These are phyloP conservation scores for Leucoma salicis DNA, from an alignment of 2,888 invertebrate genomes.

Conservation along the genomic window DNA sequence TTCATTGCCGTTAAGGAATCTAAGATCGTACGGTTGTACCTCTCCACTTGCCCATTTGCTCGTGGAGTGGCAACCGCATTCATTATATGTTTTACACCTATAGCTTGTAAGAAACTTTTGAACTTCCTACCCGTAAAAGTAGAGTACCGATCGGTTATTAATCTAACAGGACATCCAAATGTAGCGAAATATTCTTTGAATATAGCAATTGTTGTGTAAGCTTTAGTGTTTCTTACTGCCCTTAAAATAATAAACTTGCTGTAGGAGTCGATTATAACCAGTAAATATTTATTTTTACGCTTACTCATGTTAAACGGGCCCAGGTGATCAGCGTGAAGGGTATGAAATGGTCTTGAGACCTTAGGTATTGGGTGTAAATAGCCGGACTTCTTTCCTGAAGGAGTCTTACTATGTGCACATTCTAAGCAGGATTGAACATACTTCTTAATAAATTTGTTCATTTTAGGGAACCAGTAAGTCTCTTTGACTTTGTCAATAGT, in stretches of 20 bases:
- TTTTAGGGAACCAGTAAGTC: conserved; percentile 11
- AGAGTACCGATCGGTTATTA: conserved; percentile 8
- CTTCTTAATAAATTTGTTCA: conserved; percentile 6
- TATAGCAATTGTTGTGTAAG: neutral
- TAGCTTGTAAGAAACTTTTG: neutral
- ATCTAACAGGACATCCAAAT: conserved; percentile 7
- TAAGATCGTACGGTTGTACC: conserved; percentile 6
- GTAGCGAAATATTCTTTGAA: neutral
- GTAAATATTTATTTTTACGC: neutral
- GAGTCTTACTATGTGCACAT: conserved; percentile 7
- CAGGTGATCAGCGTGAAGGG: neutral
- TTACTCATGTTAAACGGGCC: neutral
- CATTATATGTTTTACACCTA: conserved; percentile 9
- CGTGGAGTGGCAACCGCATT: conserved; percentile 7
- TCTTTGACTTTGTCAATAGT: conserved; percentile 2
- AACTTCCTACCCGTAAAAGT: conserved; percentile 10
- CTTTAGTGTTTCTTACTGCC: neutral
- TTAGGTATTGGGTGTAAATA: conserved; percentile 9
- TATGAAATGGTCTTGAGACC: conserved; percentile 7
- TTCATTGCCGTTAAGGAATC: conserved; percentile 1
- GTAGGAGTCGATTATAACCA: neutral
- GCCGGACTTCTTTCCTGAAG: conserved; percentile 5
- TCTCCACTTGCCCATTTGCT: conserved; percentile 5
- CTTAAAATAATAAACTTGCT: neutral
- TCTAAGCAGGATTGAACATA: conserved; percentile 6